Conservation (phyloP, 1,140 invertebrate species). For the Thereuonema tuberculata region DNA sequence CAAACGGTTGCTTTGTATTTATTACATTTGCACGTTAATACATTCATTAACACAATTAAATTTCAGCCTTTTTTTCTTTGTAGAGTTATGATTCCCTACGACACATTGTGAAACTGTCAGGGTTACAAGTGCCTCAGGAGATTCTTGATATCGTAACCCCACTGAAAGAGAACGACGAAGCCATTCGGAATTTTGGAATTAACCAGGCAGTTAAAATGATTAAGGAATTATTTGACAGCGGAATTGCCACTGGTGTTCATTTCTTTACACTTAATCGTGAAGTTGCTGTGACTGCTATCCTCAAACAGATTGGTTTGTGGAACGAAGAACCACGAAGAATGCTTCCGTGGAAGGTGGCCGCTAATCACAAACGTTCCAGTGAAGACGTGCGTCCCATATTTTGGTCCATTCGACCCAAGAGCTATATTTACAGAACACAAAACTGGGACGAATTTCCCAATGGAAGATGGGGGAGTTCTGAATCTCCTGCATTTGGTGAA, state of each 20-base stretch:
- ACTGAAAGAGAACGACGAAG: constrained; percentile 46
- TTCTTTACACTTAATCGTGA: constrained; percentile 52
- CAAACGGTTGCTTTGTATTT: too few relatives aligned
- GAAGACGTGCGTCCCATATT: constrained; percentile 49
- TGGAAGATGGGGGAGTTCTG: constrained; percentile 45
- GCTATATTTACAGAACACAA: constrained; percentile 42
- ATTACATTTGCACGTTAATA: too few relatives aligned
- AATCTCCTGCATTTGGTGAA: constrained; percentile 45
- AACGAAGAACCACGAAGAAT: constrained; percentile 30
- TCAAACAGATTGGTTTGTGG: constrained; percentile 44
- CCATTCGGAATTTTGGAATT: constrained; percentile 44
- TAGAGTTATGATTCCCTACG: constrained; percentile 41
- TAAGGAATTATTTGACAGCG: constrained; percentile 37
- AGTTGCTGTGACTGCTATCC: constrained; percentile 40
- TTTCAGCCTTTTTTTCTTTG: constrained; percentile 14
- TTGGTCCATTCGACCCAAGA: constrained; percentile 43
- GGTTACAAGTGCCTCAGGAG: constrained; percentile 42
- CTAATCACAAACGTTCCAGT: constrained; percentile 33
- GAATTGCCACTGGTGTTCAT: constrained; percentile 42
- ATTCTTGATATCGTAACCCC: constrained; percentile 39
- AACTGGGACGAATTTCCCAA: constrained; percentile 52
- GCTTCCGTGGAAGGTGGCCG: constrained; percentile 43
- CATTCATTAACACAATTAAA: too few relatives aligned
- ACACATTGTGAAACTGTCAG: constrained; percentile 44
- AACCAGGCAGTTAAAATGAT: constrained; percentile 40